Evolutionary conservation across 2,113 vertebrate species (phyloP).

Genomic region (Prietella phreatophila): DNA sequence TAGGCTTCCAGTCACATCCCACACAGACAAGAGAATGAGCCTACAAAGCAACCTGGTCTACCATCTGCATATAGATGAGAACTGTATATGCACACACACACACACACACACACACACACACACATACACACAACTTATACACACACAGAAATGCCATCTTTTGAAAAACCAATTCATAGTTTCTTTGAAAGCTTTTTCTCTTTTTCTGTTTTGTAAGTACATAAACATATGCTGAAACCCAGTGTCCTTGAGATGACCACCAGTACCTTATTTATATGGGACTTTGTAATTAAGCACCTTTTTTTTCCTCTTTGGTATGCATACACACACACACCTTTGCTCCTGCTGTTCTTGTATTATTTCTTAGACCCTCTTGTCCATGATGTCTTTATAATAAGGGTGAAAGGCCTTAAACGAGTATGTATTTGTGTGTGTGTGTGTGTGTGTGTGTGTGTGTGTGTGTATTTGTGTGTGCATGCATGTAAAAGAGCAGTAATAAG

Average conservation of each 20-base stretch:
- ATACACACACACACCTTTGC: constrained; percentile 6
- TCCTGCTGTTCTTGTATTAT: constrained; percentile 39
- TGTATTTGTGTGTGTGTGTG: constrained; percentile 38
- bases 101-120: constrained; percentile 25
- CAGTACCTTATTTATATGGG: constrained; percentile 20
- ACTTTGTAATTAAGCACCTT: constrained; percentile 36
- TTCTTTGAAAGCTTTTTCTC: neutral
- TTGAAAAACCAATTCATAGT: constrained; percentile 5
- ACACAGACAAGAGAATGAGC: constrained; percentile 65
- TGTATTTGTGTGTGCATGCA: constrained; percentile 9
- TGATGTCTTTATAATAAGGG: constrained; percentile 59
- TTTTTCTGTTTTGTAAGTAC: constrained; percentile 23
- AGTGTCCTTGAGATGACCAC: constrained; percentile 14
- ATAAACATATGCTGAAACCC: neutral
- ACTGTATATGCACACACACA: constrained; percentile 51
- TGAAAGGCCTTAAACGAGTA: constrained; percentile 54
- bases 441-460: constrained; percentile 31
- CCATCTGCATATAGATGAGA: constrained; percentile 74
- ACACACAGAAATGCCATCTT: neutral
- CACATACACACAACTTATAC: constrained; percentile 45
- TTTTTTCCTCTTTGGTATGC: constrained; percentile 12
- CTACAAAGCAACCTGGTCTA: constrained; percentile 55
- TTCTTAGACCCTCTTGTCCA: constrained; percentile 50
- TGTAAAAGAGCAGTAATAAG: constrained; percentile 46
- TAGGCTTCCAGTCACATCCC: constrained; percentile 68